A percentile compares a stretch with the other conserved stretches of the same genome.
Evolutionary conservation across 2,797 vertebrate genomes (phyloP).

Genomic region (Chloroceryle amazona): DNA sequence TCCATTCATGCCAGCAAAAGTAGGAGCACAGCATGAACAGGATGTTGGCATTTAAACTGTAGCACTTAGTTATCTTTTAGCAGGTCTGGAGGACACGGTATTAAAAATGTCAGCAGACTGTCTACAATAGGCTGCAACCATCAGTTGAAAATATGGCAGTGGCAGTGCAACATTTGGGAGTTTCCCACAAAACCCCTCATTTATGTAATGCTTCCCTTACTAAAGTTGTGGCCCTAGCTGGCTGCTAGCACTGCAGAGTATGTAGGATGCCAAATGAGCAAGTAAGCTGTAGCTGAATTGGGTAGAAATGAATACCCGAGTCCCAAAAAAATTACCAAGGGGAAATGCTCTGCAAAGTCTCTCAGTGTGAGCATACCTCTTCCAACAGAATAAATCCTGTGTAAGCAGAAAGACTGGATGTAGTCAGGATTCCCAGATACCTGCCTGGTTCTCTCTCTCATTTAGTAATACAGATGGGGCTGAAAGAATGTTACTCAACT

Average conservation of each 20-base stretch:
- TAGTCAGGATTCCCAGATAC: not conserved
- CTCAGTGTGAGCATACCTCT: not conserved
- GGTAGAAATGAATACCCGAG: not conserved
- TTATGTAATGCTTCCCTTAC: not conserved
- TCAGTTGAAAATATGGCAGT: not conserved
- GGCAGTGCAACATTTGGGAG: not conserved
- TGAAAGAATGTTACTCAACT: not conserved
- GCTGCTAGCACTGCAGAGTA: not conserved
- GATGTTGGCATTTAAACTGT: not conserved
- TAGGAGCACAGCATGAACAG: not conserved
- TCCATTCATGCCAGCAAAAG: not conserved
- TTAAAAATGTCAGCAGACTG: conserved; percentile 11
- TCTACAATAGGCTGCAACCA: not conserved
- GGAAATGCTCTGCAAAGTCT: not conserved
- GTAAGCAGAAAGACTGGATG: not conserved
- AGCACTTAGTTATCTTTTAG: conserved; percentile 16
- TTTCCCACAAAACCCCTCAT: not conserved
- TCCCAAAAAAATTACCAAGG: not conserved
- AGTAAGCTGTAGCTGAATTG: not conserved
- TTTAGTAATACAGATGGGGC: not conserved
- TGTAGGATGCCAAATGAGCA: not conserved
- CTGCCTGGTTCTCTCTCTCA: not conserved
- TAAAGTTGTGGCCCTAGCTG: not conserved
- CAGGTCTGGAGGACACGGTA: not conserved
- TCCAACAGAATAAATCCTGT: not conserved